phyloP scores from a whole-genome alignment of 1,140 invertebrate genomes.

The Chlorops oryzae region DNA sequence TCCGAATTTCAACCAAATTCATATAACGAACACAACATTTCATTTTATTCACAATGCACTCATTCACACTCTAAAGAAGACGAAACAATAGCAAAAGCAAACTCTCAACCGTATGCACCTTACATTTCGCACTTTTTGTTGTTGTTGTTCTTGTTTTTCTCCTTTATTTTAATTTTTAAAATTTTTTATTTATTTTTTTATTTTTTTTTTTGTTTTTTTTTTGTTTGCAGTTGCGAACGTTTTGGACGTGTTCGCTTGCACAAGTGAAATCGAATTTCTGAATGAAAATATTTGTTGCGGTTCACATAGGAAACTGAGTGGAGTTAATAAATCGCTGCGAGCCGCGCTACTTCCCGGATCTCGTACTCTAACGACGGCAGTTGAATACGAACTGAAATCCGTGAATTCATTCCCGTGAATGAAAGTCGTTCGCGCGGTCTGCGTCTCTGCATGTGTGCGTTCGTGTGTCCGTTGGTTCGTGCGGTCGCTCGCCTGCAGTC shows the following conservation, averaged over 20 bases:
- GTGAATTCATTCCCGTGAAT: constrained; percentile 17
- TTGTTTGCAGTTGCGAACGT: background rate
- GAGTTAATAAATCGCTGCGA: background rate
- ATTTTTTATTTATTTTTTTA: too few relatives aligned
- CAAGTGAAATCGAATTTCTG: constrained; percentile 11
- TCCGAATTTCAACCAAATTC: too few relatives aligned
- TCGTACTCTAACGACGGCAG: constrained; percentile 12
- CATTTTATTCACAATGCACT: too few relatives aligned
- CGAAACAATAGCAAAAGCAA: too few relatives aligned
- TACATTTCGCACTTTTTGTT: too few relatives aligned
- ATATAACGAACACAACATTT: too few relatives aligned
- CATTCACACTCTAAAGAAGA: too few relatives aligned
- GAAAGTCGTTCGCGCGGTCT: constrained; percentile 10
- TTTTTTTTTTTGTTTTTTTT: background rate
- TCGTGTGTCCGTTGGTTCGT: background rate
- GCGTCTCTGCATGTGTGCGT: background rate
- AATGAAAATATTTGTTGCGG: background rate
- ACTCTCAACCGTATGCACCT: too few relatives aligned
- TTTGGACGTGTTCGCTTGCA: background rate
- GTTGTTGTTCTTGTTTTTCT: too few relatives aligned
- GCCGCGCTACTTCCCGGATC: background rate
- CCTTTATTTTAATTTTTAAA: too few relatives aligned
- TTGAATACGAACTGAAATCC: constrained; percentile 18
- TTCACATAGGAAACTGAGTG: constrained; percentile 3
- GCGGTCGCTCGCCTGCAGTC: background rate